A percentile compares a stretch with the other conserved stretches of the same genome.
Evolutionary conservation across 2,888 invertebrate genomes (phyloP).

Genomic region (Chymomyza caudatula): DNA sequence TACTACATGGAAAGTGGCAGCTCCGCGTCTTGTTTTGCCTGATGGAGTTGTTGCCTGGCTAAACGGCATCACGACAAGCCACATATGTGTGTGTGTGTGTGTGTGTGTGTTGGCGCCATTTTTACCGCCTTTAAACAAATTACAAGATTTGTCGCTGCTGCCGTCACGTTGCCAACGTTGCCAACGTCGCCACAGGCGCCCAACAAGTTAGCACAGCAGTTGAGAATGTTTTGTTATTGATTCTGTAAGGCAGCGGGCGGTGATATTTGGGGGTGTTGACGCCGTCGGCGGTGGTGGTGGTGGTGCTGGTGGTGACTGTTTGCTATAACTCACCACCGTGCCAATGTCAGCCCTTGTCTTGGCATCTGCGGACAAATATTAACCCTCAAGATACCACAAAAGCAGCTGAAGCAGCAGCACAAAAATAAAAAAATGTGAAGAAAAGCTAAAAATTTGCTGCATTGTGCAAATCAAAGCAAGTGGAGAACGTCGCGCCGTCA

Average conservation of each 20-base stretch:
- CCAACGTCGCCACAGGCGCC: constrained; percentile 18
- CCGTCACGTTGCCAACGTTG: constrained; percentile 4
- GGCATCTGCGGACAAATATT: background rate
- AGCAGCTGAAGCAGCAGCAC: background rate
- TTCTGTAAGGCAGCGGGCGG: background rate
- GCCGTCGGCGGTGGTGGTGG: background rate
- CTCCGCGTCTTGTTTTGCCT: background rate
- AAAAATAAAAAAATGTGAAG: background rate
- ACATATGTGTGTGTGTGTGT: background rate
- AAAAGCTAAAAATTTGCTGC: background rate
- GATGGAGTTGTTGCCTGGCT: background rate
- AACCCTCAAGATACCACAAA: background rate
- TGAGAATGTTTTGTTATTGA: constrained; percentile 10
- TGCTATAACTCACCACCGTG: background rate
- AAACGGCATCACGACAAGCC: constrained; percentile 3
- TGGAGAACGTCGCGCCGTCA: background rate
- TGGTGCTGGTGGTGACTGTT: background rate
- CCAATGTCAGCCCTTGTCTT: background rate
- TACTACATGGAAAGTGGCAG: background rate
- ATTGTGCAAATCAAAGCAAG: background rate
- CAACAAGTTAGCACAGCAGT: constrained; percentile 25
- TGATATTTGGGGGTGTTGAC: background rate
- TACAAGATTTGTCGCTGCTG: constrained; percentile 22
- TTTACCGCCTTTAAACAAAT: constrained; percentile 35
- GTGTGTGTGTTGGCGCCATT: constrained; percentile 17